phyloP scores from a whole-genome alignment of 2,888 invertebrate species.

The Baronia brevicornis region DNA sequence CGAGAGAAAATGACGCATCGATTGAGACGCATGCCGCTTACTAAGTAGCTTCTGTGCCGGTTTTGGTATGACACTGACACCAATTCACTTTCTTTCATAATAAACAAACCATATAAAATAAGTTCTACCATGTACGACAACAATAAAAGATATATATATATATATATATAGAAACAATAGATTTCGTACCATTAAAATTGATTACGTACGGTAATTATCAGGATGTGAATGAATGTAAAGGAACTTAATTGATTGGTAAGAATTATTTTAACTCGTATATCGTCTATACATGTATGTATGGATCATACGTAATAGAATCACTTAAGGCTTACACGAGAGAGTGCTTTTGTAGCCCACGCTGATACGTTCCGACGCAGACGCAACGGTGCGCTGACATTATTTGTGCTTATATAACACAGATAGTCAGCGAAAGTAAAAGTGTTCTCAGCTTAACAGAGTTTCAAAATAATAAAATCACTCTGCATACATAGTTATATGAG shows the following conservation, averaged over 20 bases:
- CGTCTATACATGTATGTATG: too few species aligned
- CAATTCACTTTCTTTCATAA: slow-evolving; percentile 57
- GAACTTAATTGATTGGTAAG: too few species aligned
- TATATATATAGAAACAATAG: too few species aligned
- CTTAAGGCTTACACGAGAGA: slow-evolving; percentile 40
- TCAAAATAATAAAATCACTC: slow-evolving; percentile 50
- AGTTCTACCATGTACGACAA: too few species aligned
- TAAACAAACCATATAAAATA: slow-evolving; percentile 52
- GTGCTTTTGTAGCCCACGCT: slow-evolving; percentile 55
- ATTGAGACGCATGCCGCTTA: slow-evolving; percentile 40
- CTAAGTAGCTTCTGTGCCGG: slow-evolving; percentile 45
- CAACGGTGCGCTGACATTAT: slow-evolving; percentile 52
- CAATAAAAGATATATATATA: too few species aligned
- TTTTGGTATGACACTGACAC: slow-evolving; percentile 63
- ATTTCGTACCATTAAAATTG: too few species aligned
- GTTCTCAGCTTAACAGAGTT: slow-evolving; percentile 55
- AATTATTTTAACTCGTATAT: too few species aligned
- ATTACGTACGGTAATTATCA: too few species aligned
- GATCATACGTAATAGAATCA: slow-evolving; percentile 17
- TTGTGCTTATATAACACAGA: slow-evolving; percentile 56
- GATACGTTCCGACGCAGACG: slow-evolving; percentile 34
- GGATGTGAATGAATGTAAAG: too few species aligned
- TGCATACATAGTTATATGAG: slow-evolving; percentile 16
- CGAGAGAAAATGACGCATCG: slow-evolving; percentile 56
- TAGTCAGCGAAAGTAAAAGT: slow-evolving; percentile 72